Base-by-base conservation (phyloP, 2,888 invertebrate species). In the Brachynemurus nebulosus region DNA sequence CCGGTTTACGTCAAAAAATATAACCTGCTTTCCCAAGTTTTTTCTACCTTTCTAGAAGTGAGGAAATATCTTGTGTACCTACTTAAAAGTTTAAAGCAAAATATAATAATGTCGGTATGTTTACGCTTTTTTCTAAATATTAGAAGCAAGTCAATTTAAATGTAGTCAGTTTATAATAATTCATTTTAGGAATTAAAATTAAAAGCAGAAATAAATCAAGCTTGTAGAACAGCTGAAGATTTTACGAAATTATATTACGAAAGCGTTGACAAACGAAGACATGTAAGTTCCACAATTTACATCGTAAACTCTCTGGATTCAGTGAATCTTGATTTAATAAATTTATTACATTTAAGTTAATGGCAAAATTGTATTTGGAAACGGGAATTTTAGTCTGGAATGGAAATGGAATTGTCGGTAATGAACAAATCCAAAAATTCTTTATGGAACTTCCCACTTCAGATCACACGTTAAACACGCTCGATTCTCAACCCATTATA, bases 191-290 rank as follows among this genome's bases (percentile, higher is more conserved):
- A 18, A 16, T 63, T 81, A 69, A 71, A 74, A 20, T 53, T 71
- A 27, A 75, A 74, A 52, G 64, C 68, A 45, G 83, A 80, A 62
- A 70, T 84, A 30, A 88, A 89, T 49, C 78, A 81, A 57, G 89
- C 90, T 16, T 83, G 84, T 54, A 73, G 83, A 58, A 85, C 85
- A 12, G 91, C 88, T 0, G 86, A 90, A 65, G 84, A 90, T 56
- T 93, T 95, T 57, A 83, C 84, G 3, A 84, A 84, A 65, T 67
- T 91, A 3, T 95, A 86, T 62, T 95, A 93, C 62, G 86, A 89
- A 55, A 81, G 81, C 56, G 69, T 90, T 46, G 93, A 95, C 58
- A 89, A 86, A 61, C 75, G 83, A 52, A 72, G 92, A 59, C 86
- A 91, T 68, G 84, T 76, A 64, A 64, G 70, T 62, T 7, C 2